Evolutionary conservation across 2,888 invertebrate genomes (phyloP).

Genomic region (Tetragonula carbonaria): DNA sequence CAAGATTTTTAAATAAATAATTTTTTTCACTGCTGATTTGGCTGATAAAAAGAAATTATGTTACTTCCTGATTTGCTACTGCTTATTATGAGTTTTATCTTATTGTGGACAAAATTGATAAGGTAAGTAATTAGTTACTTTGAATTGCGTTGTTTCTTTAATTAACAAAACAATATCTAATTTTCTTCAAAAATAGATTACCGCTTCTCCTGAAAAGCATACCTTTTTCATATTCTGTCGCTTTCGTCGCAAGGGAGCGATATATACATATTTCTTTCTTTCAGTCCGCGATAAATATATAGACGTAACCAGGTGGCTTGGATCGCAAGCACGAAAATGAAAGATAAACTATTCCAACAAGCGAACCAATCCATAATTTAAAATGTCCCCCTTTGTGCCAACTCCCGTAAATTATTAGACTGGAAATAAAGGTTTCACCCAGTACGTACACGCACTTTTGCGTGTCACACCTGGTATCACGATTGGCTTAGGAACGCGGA

Average conservation of each 20-base stretch:
- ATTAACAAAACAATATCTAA: no score
- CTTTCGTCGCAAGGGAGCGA: no score
- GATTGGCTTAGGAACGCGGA: slow-evolving; percentile 27
- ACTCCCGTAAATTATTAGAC: slow-evolving; percentile 59
- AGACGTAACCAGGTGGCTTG: slow-evolving; percentile 37
- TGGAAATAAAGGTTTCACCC: slow-evolving; percentile 63
- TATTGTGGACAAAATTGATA: no score
- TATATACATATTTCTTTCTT: background rate
- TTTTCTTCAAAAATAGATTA: no score
- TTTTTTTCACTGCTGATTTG: no score
- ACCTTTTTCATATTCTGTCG: no score
- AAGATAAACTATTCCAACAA: slow-evolving; percentile 62
- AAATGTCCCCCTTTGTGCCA: slow-evolving; percentile 42
- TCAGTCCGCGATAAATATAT: slow-evolving; percentile 14
- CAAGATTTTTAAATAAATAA: no score
- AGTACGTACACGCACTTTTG: slow-evolving; percentile 71
- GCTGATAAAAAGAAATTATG: no score
- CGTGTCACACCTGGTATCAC: slow-evolving; percentile 68
- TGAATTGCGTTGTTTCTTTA: background rate
- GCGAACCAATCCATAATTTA: slow-evolving; percentile 63
- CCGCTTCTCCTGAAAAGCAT: no score
- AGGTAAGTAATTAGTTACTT: no score
- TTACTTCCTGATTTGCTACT: no score
- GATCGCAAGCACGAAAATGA: slow-evolving; percentile 48
- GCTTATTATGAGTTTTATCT: no score